Evolutionary conservation across 2,113 vertebrate species (phyloP).

Genomic region (Hyaena hyaena): DNA sequence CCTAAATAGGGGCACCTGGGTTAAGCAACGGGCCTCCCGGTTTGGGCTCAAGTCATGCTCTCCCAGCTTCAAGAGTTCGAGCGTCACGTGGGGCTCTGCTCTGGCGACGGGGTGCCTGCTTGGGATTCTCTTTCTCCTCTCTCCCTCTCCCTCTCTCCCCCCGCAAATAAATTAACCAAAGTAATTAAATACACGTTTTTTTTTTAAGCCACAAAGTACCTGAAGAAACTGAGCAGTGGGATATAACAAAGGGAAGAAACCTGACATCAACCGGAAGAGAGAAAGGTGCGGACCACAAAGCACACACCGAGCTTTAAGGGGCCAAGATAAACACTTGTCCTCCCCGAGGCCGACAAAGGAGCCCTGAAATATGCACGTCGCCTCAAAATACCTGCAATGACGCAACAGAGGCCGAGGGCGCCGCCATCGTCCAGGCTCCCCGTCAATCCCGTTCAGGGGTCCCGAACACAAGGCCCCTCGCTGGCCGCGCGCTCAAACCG

Average conservation of each 20-base stretch:
- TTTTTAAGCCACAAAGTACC: background rate
- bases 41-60: no score
- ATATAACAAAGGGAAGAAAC: background rate
- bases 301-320: background rate
- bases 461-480: background rate
- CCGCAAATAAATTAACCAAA: no score
- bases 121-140: no score
- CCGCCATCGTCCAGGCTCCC: background rate
- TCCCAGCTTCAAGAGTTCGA: no score
- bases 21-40: no score
- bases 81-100: no score
- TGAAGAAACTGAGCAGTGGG: background rate
- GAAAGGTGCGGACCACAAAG: background rate
- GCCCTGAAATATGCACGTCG: background rate
- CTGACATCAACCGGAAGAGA: background rate
- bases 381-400: background rate
- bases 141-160: no score
- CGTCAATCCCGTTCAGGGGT: fast-evolving
- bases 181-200: no score
- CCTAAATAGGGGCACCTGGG: no score
- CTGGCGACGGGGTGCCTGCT: no score
- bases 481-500: fast-evolving
- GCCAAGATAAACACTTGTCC: background rate
- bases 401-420: no score
- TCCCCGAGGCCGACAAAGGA: no score